phyloP scores from a whole-genome alignment of 2,797 vertebrate species.

The Gallinago nigripennis region DNA sequence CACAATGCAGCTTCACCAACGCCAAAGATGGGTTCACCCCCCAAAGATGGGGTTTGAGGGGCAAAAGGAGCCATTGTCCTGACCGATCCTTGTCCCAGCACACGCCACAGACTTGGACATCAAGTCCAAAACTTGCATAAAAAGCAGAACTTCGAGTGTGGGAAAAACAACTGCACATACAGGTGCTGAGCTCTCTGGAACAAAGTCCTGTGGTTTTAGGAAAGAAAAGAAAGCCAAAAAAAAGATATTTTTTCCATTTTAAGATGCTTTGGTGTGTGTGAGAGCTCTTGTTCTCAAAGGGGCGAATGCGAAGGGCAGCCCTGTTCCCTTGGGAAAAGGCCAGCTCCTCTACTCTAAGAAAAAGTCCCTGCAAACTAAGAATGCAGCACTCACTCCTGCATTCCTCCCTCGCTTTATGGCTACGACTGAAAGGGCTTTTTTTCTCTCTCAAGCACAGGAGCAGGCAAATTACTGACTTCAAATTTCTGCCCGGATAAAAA shows the following conservation, averaged over 20 bases:
- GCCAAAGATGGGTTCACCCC: too few relatives aligned
- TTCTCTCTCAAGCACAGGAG: too few relatives aligned
- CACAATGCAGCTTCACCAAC: background rate
- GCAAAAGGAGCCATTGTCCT: background rate
- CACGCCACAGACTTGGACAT: background rate
- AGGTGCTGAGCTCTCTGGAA: background rate
- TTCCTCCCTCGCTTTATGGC: background rate
- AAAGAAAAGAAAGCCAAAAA: background rate
- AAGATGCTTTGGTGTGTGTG: background rate
- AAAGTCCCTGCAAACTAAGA: background rate
- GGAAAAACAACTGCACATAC: background rate
- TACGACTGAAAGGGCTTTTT: background rate
- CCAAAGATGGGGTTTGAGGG: background rate
- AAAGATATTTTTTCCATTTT: background rate
- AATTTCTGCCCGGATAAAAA: background rate
- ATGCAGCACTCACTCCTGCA: background rate
- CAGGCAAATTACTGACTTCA: too few relatives aligned
- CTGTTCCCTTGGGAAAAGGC: constrained; percentile 14
- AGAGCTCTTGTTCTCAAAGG: constrained; percentile 6
- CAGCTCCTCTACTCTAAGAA: background rate
- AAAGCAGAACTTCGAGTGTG: background rate
- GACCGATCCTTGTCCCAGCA: background rate
- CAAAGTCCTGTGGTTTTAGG: background rate
- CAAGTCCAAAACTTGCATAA: background rate
- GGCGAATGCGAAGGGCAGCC: background rate